These are phyloP conservation scores for Crocidura indochinensis DNA, from an alignment of 2,797 vertebrate genomes.

Conservation along the genomic window DNA sequence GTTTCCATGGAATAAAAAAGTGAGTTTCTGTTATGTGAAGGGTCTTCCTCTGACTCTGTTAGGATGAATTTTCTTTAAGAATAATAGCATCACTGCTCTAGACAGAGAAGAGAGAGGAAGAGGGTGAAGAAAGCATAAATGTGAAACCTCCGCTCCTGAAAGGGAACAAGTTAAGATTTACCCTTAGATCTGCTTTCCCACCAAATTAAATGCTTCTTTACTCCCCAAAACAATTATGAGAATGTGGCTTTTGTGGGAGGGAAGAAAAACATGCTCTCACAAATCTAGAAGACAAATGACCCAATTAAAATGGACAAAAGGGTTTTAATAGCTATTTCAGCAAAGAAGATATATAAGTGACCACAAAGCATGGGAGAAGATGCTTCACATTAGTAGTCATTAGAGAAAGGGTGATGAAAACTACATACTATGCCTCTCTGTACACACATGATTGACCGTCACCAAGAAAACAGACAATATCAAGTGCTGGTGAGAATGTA, in stretches of 20 bases:
- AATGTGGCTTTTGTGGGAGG: background rate
- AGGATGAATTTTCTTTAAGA: background rate
- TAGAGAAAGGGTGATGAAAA: slow-evolving; percentile 46
- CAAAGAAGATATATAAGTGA: background rate
- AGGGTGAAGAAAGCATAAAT: background rate
- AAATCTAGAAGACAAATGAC: slow-evolving; percentile 49
- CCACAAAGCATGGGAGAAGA: background rate
- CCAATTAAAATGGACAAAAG: slow-evolving; percentile 56
- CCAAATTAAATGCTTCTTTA: background rate
- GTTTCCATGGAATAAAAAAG: background rate
- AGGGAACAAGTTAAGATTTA: background rate
- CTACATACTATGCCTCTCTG: background rate
- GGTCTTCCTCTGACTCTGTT: background rate
- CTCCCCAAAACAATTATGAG: slow-evolving; percentile 25
- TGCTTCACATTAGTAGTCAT: background rate
- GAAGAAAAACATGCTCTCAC: background rate
- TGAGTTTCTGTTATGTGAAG: background rate
- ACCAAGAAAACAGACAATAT: background rate
- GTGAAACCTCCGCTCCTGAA: background rate
- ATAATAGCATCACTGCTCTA: background rate
- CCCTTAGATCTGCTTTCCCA: slow-evolving; percentile 23
- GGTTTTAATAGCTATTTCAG: slow-evolving; percentile 24
- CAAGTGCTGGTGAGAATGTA: background rate
- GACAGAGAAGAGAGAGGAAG: background rate
- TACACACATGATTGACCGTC: fast-evolving